Percentiles rank a stretch among this genome's conserved stretches.
Evolutionary conservation across 2,113 vertebrate genomes (phyloP).

Genomic region (Cisticola juncidis): DNA sequence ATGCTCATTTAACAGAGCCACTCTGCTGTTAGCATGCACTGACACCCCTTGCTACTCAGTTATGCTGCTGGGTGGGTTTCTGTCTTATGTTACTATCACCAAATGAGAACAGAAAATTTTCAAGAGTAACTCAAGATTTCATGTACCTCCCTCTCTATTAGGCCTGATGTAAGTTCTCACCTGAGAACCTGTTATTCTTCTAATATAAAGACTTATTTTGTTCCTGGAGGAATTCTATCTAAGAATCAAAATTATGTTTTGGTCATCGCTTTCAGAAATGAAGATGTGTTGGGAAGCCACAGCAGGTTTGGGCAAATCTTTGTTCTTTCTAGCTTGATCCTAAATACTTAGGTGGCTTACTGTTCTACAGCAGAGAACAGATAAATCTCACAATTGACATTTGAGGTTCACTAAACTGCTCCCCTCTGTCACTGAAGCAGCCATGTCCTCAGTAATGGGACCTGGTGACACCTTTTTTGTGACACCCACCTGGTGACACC

Average conservation of each 20-base stretch:
- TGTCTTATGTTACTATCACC: neutral
- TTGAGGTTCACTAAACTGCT: neutral
- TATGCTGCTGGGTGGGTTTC: neutral
- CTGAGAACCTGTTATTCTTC: neutral
- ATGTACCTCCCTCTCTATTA: neutral
- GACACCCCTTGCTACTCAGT: neutral
- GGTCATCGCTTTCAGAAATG: neutral
- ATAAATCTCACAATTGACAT: neutral
- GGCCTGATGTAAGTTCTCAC: neutral
- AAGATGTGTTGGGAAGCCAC: neutral
- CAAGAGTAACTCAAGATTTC: neutral
- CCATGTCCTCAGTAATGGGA: neutral
- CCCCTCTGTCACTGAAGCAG: neutral
- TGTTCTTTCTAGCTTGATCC: neutral
- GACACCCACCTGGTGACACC: no score
- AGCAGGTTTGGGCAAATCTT: neutral
- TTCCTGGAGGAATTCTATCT: neutral
- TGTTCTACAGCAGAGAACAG: neutral
- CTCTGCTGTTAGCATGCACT: neutral
- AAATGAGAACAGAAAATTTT: neutral
- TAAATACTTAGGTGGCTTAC: neutral
- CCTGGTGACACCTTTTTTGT: neutral
- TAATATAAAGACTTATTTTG: neutral
- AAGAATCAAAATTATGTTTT: neutral
- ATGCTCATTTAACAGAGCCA: neutral